Percentiles rank a stretch among this genome's conserved stretches.
phyloP scores from a whole-genome alignment of 1,140 invertebrate species.

The Drosophila dunni region DNA sequence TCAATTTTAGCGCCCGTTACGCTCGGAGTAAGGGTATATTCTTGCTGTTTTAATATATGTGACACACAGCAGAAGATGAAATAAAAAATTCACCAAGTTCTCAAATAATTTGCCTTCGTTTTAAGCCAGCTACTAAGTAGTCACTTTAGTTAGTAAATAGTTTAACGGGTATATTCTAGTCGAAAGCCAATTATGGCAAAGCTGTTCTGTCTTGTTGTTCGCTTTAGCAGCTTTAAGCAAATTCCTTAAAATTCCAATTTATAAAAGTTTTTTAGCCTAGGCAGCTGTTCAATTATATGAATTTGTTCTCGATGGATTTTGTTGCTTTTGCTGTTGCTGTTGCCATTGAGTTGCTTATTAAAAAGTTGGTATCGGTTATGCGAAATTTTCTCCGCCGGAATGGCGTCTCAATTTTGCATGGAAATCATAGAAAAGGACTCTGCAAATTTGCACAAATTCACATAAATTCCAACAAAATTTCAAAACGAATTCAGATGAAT shows the following conservation, averaged over 20 bases:
- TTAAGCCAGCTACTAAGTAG: too few relatives aligned
- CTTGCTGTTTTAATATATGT: too few relatives aligned
- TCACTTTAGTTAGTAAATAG: too few relatives aligned
- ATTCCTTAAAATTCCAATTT: constrained; percentile 40
- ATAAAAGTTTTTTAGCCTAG: constrained; percentile 29
- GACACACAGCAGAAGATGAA: too few relatives aligned
- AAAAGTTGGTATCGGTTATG: constrained; percentile 67
- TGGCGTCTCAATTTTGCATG: constrained; percentile 25
- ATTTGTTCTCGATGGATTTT: constrained; percentile 48
- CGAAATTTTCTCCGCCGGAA: constrained; percentile 45
- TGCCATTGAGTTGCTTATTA: constrained; percentile 62
- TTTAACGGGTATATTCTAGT: too few relatives aligned
- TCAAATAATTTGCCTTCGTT: too few relatives aligned
- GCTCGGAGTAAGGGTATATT: too few relatives aligned
- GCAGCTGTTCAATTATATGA: constrained; percentile 62
- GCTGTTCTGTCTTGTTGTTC: constrained; percentile 21
- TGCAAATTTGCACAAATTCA: constrained; percentile 23
- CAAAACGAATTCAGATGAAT: constrained; percentile 33
- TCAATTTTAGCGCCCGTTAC: neutral
- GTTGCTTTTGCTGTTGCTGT: constrained; percentile 41
- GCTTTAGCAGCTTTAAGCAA: constrained; percentile 42
- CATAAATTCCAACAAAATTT: constrained; percentile 19
- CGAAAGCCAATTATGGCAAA: neutral
- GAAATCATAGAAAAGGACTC: constrained; percentile 18
- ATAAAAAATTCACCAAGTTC: too few relatives aligned